Evolutionary conservation across 2,113 vertebrate genomes (phyloP).

Genomic region (Cnemophilus loriae): DNA sequence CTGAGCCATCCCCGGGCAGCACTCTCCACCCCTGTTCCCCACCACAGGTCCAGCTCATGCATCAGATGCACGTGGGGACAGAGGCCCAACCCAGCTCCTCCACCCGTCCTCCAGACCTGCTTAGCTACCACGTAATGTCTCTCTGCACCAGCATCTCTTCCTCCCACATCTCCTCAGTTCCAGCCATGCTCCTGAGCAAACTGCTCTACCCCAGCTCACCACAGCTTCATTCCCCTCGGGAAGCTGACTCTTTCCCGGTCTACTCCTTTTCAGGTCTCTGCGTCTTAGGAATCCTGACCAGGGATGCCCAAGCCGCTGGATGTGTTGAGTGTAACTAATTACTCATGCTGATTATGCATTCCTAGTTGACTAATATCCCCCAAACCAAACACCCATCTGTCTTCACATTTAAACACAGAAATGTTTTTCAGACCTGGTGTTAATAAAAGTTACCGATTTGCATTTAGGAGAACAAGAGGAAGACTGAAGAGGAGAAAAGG

Average conservation of each 20-base stretch:
- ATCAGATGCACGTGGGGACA: not conserved
- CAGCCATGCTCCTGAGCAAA: not conserved
- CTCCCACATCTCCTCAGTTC: rapidly evolving
- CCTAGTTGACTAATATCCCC: not conserved
- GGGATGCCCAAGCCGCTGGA: not conserved
- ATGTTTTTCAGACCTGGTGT: not conserved
- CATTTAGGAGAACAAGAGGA: not conserved
- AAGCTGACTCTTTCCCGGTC: not conserved
- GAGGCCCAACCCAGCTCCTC: not conserved
- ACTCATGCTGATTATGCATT: not conserved
- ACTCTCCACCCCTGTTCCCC: not conserved
- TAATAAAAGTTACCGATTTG: not conserved
- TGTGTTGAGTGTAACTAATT: not conserved
- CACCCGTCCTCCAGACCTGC: not conserved
- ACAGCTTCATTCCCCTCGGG: not conserved
- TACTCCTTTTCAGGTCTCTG: not conserved
- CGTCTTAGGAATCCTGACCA: not conserved
- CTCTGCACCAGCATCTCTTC: not conserved
- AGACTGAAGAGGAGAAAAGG: not conserved
- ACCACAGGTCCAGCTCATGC: not conserved
- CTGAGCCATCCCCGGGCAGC: not conserved
- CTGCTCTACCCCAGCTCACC: rapidly evolving
- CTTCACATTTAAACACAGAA: not conserved
- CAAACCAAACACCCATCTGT: not conserved
- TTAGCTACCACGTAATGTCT: rapidly evolving